Conservation (phyloP, 2,888 invertebrate species). For the Andrena trimmerana region DNA sequence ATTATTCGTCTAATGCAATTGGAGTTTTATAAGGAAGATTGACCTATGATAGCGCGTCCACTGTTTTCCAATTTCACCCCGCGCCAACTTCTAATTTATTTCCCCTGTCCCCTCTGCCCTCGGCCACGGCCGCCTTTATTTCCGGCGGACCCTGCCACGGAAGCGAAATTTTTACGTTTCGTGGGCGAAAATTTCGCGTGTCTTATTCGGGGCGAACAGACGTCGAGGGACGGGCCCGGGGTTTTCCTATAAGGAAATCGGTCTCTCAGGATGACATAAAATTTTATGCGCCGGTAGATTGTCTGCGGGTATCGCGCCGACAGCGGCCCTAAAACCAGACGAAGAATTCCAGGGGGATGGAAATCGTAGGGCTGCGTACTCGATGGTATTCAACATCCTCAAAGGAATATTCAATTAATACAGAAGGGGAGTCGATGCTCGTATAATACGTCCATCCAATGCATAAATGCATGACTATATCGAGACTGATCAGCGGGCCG, state of each 20-base stretch:
- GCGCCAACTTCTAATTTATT: conserved; percentile 10
- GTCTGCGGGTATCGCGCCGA: conserved; percentile 29
- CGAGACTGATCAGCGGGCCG: conserved; percentile 26
- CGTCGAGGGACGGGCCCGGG: conserved; percentile 12
- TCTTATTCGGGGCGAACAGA: conserved; percentile 31
- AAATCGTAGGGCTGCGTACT: conserved; percentile 13
- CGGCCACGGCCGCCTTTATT: neutral
- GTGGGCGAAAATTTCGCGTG: conserved; percentile 52
- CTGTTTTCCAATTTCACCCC: conserved; percentile 12
- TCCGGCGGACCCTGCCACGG: conserved; percentile 4
- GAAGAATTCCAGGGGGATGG: conserved; percentile 8
- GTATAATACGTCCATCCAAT: conserved; percentile 28
- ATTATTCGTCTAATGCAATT: too few relatives aligned
- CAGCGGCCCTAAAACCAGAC: neutral
- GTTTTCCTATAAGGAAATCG: conserved; percentile 47
- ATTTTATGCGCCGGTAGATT: conserved; percentile 64
- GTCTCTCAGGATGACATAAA: conserved; percentile 64
- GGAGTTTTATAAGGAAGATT: neutral
- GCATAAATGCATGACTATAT: conserved; percentile 50
- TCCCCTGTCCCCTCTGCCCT: neutral
- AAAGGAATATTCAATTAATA: conserved; percentile 52
- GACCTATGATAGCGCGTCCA: neutral
- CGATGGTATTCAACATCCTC: conserved; percentile 21
- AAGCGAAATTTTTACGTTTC: conserved; percentile 47
- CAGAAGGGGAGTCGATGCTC: conserved; percentile 13